Evolutionary conservation across 2,797 vertebrate genomes (phyloP).

Genomic region (Sphenodon punctatus): DNA sequence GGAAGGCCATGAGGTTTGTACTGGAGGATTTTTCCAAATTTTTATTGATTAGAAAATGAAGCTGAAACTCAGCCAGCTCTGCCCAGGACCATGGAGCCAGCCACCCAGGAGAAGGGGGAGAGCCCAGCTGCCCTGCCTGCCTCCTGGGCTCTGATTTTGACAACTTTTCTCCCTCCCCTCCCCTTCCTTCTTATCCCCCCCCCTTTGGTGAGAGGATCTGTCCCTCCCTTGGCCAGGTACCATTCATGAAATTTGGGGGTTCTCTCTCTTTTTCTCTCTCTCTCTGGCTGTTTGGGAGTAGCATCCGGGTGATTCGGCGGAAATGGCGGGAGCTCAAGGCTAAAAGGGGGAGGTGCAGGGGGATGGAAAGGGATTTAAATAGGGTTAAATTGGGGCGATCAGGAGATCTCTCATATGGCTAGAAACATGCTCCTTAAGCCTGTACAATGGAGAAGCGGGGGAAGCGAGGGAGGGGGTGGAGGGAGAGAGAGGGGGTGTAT

Average conservation of each 20-base stretch:
- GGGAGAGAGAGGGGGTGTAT: background rate
- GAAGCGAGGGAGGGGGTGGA: background rate
- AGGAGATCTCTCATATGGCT: no score
- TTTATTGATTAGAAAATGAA: constrained; percentile 15
- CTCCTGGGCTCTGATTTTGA: constrained; percentile 69
- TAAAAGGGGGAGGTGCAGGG: constrained; percentile 59
- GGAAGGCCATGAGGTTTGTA: constrained; percentile 87
- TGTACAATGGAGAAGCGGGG: background rate
- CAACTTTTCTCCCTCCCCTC: constrained; percentile 67
- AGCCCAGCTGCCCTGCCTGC: constrained; percentile 20
- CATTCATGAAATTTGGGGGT: constrained; percentile 68
- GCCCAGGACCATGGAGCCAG: constrained; percentile 36
- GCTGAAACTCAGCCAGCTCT: constrained; percentile 5
- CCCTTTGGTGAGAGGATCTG: constrained; percentile 60
- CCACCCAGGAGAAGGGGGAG: constrained; percentile 20
- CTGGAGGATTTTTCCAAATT: constrained; percentile 71
- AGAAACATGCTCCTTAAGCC: background rate
- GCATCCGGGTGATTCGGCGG: constrained; percentile 76
- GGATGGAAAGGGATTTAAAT: constrained; percentile 1
- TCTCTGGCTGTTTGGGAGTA: constrained; percentile 67
- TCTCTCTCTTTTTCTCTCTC: constrained; percentile 29
- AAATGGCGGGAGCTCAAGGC: constrained; percentile 78
- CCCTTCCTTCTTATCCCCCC: background rate
- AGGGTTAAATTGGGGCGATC: constrained; percentile 1
- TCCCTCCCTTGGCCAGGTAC: constrained; percentile 80